Conservation (phyloP, 2,797 vertebrate genomes). For the Peromyscus nudipes region DNA sequence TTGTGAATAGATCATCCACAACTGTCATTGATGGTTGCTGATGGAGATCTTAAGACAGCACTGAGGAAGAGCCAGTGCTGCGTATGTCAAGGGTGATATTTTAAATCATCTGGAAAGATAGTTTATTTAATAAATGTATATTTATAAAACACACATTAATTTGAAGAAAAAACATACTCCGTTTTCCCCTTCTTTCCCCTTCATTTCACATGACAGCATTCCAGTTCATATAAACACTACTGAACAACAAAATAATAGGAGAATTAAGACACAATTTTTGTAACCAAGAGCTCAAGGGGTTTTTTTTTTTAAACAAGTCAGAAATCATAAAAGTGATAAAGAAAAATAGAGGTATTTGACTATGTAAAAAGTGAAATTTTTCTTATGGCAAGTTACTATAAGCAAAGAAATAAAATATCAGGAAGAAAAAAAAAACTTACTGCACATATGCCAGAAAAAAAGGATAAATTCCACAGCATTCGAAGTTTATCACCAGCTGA, state of each 20-base stretch:
- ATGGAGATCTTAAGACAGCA: not conserved
- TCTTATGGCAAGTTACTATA: not conserved
- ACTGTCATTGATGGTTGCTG: not conserved
- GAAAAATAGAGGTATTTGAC: conserved; percentile 34
- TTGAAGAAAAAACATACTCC: conserved; percentile 41
- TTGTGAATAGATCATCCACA: not conserved
- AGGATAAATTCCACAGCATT: not conserved
- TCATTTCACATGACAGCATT: not conserved
- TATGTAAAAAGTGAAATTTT: conserved; percentile 10
- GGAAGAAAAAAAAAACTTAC: not conserved
- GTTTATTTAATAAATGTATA: conserved; percentile 20
- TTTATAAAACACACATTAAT: not conserved
- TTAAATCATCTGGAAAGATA: conserved; percentile 5
- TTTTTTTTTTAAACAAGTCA: not conserved
- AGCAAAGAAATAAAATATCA: conserved; percentile 32
- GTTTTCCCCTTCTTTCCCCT: conserved; percentile 5
- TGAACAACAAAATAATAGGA: conserved; percentile 1
- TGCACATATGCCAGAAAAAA: not conserved
- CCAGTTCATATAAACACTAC: not conserved
- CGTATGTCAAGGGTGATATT: not conserved
- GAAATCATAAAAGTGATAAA: conserved; percentile 26
- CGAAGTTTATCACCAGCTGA: not conserved
- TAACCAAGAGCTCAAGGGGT: not conserved
- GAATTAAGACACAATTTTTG: conserved; percentile 9
- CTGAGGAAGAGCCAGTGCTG: not conserved